Base-by-base conservation (phyloP, 2,113 vertebrate genomes). In the Leiothrix lutea region DNA sequence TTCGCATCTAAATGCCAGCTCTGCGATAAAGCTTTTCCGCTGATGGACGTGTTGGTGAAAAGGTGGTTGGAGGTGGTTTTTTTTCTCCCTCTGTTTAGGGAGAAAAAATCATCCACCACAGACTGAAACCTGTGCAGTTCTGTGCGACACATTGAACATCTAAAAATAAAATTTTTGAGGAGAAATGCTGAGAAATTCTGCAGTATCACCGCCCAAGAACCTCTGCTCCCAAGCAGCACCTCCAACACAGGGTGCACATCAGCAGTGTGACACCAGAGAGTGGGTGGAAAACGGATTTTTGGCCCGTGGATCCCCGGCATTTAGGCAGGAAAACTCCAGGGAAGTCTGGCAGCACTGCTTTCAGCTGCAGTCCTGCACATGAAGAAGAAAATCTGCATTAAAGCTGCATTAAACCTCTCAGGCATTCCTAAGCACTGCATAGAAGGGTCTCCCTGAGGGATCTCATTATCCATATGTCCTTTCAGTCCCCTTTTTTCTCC, bases 141-240 rank as follows among this genome's bases (percentile, higher is more conserved):
- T 38, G 9, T 14, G 7, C 0, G 3, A 78, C n/a, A 40, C n/a
- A 53, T 0, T 9, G 22, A 44, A 47, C 7, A 11, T 7, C 3
- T 4, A 5, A 9, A 87, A 53, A 38, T 5, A 16, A 72, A 62
- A 61, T 14, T 33, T 47, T 14, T 11, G 45, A 35, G 17, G 60
- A 29, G 38, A 78, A 28, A 22, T 53, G 8, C 33, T 54, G 48
- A 24, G 45, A 61, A 42, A 12, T 78, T 74, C 40, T 86, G 31
- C 35, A 40, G 9, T 7, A 0, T 15, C 4, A 1, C 19, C 25
- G 20, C 8, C 13, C 8, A 85, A n/a, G 35, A n/a, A 28, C 16
- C 54, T 79, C 51, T 74, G n/a, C n/a, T 56, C 48, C 50, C 28
- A 45, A 53, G 12, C 9, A 91, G 36, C 38, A 18, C 12, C 72